phyloP scores from a whole-genome alignment of 2,113 vertebrate species.

The Tretioscincus oriximinensis region DNA sequence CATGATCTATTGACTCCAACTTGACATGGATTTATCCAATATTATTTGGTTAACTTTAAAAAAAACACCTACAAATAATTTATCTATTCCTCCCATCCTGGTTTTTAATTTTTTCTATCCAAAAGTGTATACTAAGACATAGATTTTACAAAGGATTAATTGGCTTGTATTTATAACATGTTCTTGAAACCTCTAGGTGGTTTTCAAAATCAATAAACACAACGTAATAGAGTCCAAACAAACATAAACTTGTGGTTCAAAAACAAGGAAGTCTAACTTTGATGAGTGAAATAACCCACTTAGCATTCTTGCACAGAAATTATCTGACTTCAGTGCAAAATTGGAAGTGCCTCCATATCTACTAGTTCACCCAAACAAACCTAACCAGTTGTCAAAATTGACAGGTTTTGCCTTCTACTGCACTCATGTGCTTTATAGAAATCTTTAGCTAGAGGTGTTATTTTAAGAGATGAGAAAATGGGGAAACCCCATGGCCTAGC shows the following conservation, averaged over 20 bases:
- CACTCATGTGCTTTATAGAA: conserved; percentile 64
- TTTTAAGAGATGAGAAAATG: conserved; percentile 81
- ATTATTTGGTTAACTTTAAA: too few species aligned
- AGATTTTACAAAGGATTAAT: too few species aligned
- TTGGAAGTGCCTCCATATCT: conserved; percentile 36
- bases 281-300: conserved; percentile 22
- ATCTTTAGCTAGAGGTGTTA: conserved; percentile 73
- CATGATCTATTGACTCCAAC: too few species aligned
- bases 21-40: too few species aligned
- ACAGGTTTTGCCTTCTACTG: conserved; percentile 60
- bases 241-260: conserved; percentile 22
- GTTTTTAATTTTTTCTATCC: too few species aligned
- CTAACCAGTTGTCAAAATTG: conserved; percentile 62
- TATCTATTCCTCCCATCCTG: too few species aligned
- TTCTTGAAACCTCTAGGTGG: not conserved
- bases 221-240: not conserved
- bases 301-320: conserved; percentile 27
- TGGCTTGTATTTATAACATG: not conserved
- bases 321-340: conserved; percentile 46
- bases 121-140: too few species aligned
- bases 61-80: too few species aligned
- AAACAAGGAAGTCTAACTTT: conserved; percentile 14
- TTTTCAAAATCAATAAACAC: not conserved
- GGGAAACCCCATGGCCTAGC: conserved; percentile 73
- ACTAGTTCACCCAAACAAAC: conserved; percentile 56